phyloP scores from a whole-genome alignment of 1,140 invertebrate species.

The Gryllus bimaculatus region DNA sequence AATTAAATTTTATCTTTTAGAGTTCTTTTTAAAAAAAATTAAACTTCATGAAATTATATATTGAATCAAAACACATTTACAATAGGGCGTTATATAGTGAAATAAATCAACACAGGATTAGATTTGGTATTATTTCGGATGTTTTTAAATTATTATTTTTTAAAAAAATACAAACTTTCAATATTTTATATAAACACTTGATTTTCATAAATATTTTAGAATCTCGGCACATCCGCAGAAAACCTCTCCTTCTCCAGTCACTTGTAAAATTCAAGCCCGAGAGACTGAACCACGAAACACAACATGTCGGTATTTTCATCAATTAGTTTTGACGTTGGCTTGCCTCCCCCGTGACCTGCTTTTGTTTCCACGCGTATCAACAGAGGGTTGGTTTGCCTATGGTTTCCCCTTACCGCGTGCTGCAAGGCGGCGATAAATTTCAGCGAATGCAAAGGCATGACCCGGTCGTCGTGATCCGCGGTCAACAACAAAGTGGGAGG shows the following conservation, averaged over 20 bases:
- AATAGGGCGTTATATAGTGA: no score
- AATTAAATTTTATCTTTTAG: no score
- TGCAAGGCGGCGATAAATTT: slow-evolving; percentile 92
- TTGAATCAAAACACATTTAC: no score
- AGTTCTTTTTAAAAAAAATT: no score
- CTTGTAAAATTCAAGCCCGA: slow-evolving; percentile 54
- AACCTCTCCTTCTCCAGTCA: not conserved
- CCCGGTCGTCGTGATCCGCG: slow-evolving; percentile 96
- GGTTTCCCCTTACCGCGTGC: slow-evolving; percentile 50
- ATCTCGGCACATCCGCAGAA: no score
- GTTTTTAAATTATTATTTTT: no score
- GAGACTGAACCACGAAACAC: slow-evolving; percentile 68
- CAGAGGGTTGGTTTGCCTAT: slow-evolving; percentile 70
- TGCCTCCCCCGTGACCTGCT: slow-evolving; percentile 91
- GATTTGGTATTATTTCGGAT: no score
- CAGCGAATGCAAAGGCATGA: slow-evolving; percentile 89
- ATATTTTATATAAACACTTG: no score
- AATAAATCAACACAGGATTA: no score
- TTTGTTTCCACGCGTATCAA: slow-evolving; percentile 86
- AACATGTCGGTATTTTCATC: slow-evolving; percentile 81
- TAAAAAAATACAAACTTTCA: no score
- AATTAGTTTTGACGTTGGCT: slow-evolving; percentile 91
- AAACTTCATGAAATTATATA: no score
- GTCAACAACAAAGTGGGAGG: slow-evolving; percentile 85
- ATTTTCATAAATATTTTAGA: no score